phyloP scores from a whole-genome alignment of 1,140 invertebrate genomes.

The Pseudomyrmex gracilis region DNA sequence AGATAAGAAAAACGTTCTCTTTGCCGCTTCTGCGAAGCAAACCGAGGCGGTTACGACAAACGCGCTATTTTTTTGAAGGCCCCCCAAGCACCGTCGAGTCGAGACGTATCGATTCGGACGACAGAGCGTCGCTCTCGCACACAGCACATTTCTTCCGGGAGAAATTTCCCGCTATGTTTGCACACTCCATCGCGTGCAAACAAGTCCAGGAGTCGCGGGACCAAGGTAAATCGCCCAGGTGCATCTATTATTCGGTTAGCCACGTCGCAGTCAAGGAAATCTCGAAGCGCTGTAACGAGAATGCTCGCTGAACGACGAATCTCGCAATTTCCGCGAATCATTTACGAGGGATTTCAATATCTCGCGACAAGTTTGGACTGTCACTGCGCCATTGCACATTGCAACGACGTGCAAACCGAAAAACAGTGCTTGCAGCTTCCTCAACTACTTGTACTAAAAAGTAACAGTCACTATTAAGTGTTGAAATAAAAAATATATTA shows the following conservation, averaged over 20 bases:
- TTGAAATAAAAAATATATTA: too few species aligned
- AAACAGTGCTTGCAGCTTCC: too few species aligned
- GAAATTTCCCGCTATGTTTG: constrained; percentile 34
- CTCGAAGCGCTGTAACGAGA: constrained; percentile 9
- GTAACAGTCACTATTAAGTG: too few species aligned
- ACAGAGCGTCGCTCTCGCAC: constrained; percentile 12
- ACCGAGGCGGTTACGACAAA: constrained; percentile 19
- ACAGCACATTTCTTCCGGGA: constrained; percentile 18
- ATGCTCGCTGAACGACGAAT: not conserved
- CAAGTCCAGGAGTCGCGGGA: constrained; percentile 12
- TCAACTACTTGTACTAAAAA: too few species aligned
- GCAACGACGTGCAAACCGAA: too few species aligned
- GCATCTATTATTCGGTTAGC: constrained; percentile 31
- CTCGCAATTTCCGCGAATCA: constrained; percentile 3
- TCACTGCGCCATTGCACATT: not conserved
- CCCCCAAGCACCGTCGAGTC: constrained; percentile 8
- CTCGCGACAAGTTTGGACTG: not conserved
- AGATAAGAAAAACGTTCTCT: not conserved
- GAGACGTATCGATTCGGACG: constrained; percentile 48
- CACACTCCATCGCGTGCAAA: constrained; percentile 28
- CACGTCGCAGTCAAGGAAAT: constrained; percentile 29
- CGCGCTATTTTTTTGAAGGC: not conserved
- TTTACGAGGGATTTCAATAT: constrained; percentile 11
- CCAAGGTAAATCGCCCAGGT: constrained; percentile 12
- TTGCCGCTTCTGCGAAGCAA: not conserved